These are phyloP conservation scores for Cyprinodon variegatus DNA, from an alignment of 2,113 vertebrate species.

Conservation along the genomic window DNA sequence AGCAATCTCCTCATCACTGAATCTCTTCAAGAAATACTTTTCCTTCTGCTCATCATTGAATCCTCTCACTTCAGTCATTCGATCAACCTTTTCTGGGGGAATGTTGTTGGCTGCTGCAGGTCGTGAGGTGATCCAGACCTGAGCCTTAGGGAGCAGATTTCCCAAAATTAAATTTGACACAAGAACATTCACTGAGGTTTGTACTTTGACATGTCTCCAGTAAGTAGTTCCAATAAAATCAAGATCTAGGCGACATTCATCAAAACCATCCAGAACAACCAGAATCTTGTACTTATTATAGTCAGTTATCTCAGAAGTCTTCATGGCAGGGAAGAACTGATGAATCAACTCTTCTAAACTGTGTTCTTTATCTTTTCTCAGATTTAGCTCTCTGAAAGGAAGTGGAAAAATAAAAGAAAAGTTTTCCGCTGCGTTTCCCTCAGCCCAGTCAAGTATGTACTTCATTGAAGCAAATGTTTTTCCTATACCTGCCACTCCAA, in stretches of 20 bases:
- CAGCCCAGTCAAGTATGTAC: slow-evolving; percentile 51
- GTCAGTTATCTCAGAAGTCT: slow-evolving; percentile 36
- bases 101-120: slow-evolving; percentile 43
- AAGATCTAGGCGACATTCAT: slow-evolving; percentile 32
- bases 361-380: slow-evolving; percentile 20
- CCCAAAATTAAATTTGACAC: slow-evolving; percentile 45
- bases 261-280: slow-evolving; percentile 58
- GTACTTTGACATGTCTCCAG: slow-evolving; percentile 2
- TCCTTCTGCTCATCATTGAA: slow-evolving; percentile 52
- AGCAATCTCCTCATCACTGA: slow-evolving; percentile 10
- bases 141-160: slow-evolving; percentile 40
- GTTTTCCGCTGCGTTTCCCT: neutral
- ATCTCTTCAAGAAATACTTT: slow-evolving; percentile 51
- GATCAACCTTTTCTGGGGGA: slow-evolving; percentile 26
- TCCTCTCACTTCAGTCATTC: slow-evolving; percentile 54
- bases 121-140: slow-evolving; percentile 53
- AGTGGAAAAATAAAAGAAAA: slow-evolving; percentile 26
- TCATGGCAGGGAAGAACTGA: slow-evolving; percentile 29
- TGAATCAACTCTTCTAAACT: too few relatives aligned
- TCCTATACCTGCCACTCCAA: slow-evolving; percentile 57
- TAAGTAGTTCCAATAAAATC: neutral
- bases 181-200: neutral
- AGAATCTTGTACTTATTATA: slow-evolving; percentile 20
- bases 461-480: slow-evolving; percentile 29
- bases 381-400: slow-evolving; percentile 52